Conservation (phyloP, 2,113 vertebrate genomes). For the Dasyurus viverrinus region DNA sequence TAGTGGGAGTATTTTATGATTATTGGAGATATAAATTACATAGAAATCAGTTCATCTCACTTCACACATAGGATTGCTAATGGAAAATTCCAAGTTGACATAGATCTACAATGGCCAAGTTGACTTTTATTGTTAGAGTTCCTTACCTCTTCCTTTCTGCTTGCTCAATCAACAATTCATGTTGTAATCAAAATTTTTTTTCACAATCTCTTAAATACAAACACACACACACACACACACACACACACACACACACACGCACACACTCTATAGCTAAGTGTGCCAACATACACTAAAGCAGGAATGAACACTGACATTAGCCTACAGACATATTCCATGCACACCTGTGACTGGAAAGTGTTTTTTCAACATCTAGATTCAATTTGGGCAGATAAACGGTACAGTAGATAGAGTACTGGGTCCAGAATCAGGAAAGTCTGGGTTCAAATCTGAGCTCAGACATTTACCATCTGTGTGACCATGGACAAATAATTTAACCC, state of each 20-base stretch:
- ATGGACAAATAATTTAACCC: not conserved
- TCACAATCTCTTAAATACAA: not conserved
- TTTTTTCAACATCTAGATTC: not conserved
- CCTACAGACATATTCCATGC: not conserved
- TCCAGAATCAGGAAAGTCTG: too few relatives aligned
- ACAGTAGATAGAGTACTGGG: too few relatives aligned
- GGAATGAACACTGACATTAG: not conserved
- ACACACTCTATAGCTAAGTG: not conserved
- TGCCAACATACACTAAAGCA: not conserved
- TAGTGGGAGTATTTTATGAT: too few relatives aligned
- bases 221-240: not conserved
- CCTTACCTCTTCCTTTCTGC: not conserved
- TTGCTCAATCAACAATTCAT: not conserved
- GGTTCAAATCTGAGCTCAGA: not conserved
- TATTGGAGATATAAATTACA: not conserved
- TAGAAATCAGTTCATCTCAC: not conserved
- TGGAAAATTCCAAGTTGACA: not conserved
- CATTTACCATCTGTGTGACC: not conserved
- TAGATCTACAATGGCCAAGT: not conserved
- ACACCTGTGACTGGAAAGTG: not conserved
- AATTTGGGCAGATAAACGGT: not conserved
- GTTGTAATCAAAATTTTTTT: not conserved
- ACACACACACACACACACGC: not conserved
- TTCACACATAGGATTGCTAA: not conserved
- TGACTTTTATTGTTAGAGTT: not conserved